Conservation (phyloP, 2,797 vertebrate species). For the Rhinatrema bivittatum region DNA sequence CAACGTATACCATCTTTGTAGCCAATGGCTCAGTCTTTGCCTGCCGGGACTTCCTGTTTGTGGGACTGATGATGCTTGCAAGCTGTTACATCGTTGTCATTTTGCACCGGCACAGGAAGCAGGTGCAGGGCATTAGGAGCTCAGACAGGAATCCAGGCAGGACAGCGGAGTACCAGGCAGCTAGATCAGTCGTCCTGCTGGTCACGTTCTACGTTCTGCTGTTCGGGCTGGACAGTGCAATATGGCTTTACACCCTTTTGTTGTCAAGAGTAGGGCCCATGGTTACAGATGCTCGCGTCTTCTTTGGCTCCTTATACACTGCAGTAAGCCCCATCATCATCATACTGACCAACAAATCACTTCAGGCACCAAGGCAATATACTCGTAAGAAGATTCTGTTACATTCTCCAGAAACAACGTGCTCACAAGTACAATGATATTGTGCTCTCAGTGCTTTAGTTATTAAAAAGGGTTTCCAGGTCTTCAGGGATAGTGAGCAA, state of each 20-base stretch:
- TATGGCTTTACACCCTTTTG: slow-evolving; percentile 11
- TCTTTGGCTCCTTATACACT: slow-evolving; percentile 12
- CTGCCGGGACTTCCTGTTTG: slow-evolving; percentile 10
- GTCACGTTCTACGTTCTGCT: slow-evolving; percentile 8
- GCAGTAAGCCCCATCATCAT: slow-evolving; percentile 13
- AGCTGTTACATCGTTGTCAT: slow-evolving; percentile 3
- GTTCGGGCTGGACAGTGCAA: slow-evolving; percentile 7
- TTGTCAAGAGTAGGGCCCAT: slow-evolving; percentile 1
- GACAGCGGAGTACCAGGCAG: slow-evolving; percentile 6
- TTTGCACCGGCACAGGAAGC: slow-evolving; percentile 4
- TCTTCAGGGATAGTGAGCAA: too few species aligned
- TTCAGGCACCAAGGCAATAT: neutral
- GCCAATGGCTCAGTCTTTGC: slow-evolving; percentile 8
- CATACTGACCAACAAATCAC: slow-evolving; percentile 12
- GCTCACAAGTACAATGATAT: too few species aligned
- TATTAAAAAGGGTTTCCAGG: too few species aligned
- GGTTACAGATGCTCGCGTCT: slow-evolving; percentile 12
- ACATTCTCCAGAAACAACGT: neutral
- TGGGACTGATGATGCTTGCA: slow-evolving; percentile 8
- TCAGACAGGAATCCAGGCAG: slow-evolving; percentile 2
- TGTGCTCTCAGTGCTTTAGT: too few species aligned
- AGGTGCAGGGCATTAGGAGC: slow-evolving; percentile 6
- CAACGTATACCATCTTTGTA: slow-evolving; percentile 1
- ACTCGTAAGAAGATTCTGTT: neutral
- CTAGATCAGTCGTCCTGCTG: slow-evolving; percentile 1